Conservation (phyloP, 2,113 vertebrate genomes). For the Prinia subflava region DNA sequence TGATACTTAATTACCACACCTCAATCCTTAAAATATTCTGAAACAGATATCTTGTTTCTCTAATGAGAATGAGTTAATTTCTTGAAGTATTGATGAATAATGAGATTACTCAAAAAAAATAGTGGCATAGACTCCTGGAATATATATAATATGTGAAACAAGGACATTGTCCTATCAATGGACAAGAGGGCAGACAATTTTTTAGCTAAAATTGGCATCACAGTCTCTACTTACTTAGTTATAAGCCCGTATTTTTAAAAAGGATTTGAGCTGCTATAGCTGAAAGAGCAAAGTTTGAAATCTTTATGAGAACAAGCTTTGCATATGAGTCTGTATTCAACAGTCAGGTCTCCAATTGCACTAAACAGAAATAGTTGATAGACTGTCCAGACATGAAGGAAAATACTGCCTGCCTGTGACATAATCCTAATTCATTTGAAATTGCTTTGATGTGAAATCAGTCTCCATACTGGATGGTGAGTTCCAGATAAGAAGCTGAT, state of each 20-base stretch:
- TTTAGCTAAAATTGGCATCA: not conserved
- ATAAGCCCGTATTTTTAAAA: not conserved
- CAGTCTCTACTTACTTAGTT: not conserved
- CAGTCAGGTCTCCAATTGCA: not conserved
- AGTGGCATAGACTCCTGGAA: not conserved
- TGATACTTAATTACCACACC: not conserved
- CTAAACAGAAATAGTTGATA: not conserved
- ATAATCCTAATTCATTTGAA: not conserved
- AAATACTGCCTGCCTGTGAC: not conserved
- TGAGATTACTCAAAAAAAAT: not conserved
- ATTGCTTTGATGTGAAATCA: not conserved
- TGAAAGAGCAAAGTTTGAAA: not conserved
- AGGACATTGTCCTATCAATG: fast-evolving
- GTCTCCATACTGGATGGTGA: not conserved
- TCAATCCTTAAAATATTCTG: not conserved
- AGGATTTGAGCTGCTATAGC: not conserved
- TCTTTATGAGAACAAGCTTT: not conserved
- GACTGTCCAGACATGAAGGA: not conserved
- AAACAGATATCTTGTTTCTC: not conserved
- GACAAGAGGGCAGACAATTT: not conserved
- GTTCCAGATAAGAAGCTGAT: not conserved
- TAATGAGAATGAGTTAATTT: not conserved
- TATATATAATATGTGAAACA: not conserved
- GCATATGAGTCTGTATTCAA: fast-evolving
- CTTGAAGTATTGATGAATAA: not conserved